Base-by-base conservation (phyloP, 2,888 invertebrate genomes). In the Alloscopus bannaensis region DNA sequence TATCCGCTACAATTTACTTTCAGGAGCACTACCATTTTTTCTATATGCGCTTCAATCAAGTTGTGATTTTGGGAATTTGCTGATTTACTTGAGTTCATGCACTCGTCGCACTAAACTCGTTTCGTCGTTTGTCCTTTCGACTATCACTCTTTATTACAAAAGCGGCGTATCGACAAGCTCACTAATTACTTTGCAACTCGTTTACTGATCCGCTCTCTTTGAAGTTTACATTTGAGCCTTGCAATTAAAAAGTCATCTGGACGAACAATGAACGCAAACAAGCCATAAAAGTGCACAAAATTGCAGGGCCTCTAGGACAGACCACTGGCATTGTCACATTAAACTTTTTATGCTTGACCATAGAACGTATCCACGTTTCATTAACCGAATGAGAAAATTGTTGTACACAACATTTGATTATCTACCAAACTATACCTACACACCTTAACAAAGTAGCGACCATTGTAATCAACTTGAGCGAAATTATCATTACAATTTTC, bases 181-280 rank as follows among this genome's bases (percentile, higher is more conserved):
- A 45, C 13, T 57, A 69, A 57, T 42, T 50, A 52, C 22, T 26
- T 8, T 45, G 45, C n/a, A 4, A 11, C 45, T n/a, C 62, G 52
- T 26, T 36, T 31, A 22, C 24, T 36, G 24, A 24, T 50, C 28
- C 22, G 28, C 66, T 13, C 36, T 66, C 13, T 24, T 31, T 29
- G n/a, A n/a, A n/a, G 13, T 36, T 36, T 13, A 52, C 24, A 22
- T 22, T 52, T 24, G 16, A 52, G 16, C 71, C 50, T 26, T 62
- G 71, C 42, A 71, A 71, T 71, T 71, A 71, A 50, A 71, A 60
- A 62, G 40, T 40, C 62, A 52, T 62, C 71, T 71, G 71, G 71
- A 71, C 22, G 62, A 50, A 50, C 29, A 16, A 18, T 22, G 47
- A 26, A 26, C n/a, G 4, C 29, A 59, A 68, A 52, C 68, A 69